A percentile compares a stretch with the other conserved stretches of the same genome.
Conservation (phyloP, 2,113 vertebrate species). For the Oxygymnocypris stewartii region DNA sequence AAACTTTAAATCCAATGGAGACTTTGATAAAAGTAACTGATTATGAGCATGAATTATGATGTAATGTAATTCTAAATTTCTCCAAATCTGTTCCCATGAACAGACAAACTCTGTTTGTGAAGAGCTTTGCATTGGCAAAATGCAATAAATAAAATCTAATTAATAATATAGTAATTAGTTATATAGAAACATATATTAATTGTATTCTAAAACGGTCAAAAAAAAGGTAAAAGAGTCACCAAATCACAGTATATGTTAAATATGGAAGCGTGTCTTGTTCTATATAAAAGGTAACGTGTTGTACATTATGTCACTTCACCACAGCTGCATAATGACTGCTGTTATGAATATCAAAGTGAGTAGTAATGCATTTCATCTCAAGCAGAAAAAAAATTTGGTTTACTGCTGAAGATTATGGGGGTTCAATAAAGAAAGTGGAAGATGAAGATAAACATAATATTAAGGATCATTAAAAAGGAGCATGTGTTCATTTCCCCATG, state of each 20-base stretch:
- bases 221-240: neutral
- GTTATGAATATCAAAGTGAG: constrained; percentile 56
- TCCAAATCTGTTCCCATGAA: too few relatives aligned
- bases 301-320: constrained; percentile 39
- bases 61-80: too few relatives aligned
- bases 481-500: constrained; percentile 58
- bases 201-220: neutral
- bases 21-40: too few relatives aligned
- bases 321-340: constrained; percentile 58
- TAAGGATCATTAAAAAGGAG: constrained; percentile 67
- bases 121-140: too few relatives aligned
- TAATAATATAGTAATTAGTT: neutral
- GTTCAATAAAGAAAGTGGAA: constrained; percentile 69
- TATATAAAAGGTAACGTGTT: too few relatives aligned
- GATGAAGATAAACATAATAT: constrained; percentile 67
- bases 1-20: too few relatives aligned
- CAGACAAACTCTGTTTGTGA: too few relatives aligned
- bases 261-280: neutral
- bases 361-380: constrained; percentile 43
- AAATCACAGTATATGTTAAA: neutral
- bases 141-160: too few relatives aligned
- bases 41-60: too few relatives aligned
- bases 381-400: constrained; percentile 40
- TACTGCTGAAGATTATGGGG: constrained; percentile 51
- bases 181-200: neutral